Evolutionary conservation across 2,797 vertebrate genomes (phyloP), one percentile per base, ranked within the genome.

Genomic region (Xiphorhynchus erythropygius): DNA sequence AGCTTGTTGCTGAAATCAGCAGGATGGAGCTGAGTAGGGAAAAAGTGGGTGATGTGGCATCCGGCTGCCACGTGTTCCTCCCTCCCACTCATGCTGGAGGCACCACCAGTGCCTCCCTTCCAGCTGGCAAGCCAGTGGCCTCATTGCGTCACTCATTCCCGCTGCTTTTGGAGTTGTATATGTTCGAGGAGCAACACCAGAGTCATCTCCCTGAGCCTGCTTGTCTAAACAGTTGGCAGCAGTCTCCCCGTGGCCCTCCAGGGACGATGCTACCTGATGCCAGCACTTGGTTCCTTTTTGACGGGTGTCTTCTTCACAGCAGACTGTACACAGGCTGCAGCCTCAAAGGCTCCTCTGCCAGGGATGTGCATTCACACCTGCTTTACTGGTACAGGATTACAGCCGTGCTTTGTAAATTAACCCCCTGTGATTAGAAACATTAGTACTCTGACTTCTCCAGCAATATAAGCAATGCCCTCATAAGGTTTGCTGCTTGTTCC

Each of bases 351-450:
- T 90, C 28, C 70, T 89, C 75, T 60, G 68, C 47, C 44, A 22
- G 59, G 28, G 64, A 70, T 16, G 23, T 44, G 83, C 63, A 8
- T 87, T 96, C 84, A 59, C 47, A 24, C 74, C 47, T 67, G 33
- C 47, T 67, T 89, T 67, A 56, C 67, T 79, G 70, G 55, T 73
- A 74, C 50, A 47, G 71, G 56, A 88, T 84, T 73, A 90, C 55
- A 79, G 59, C 56, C 67, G 59, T 47, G 80, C 50, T 82, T 75
- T 91, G 79, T 64, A 64, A 85, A 84, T 56, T 23, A 88, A 33
- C 39, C 59, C 44, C 70, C 70, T 41, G 74, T 67, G 93, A 93
- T 84, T 76, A 92, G 55, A 79, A 80, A 56, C 52, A 37, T 53
- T 52, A 88, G 67, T 63, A 21, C 55, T 73, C 24, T 0, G 6